These are phyloP conservation scores for Pemphigus obesinymphae DNA, from an alignment of 1,140 invertebrate genomes.

Conservation along the genomic window DNA sequence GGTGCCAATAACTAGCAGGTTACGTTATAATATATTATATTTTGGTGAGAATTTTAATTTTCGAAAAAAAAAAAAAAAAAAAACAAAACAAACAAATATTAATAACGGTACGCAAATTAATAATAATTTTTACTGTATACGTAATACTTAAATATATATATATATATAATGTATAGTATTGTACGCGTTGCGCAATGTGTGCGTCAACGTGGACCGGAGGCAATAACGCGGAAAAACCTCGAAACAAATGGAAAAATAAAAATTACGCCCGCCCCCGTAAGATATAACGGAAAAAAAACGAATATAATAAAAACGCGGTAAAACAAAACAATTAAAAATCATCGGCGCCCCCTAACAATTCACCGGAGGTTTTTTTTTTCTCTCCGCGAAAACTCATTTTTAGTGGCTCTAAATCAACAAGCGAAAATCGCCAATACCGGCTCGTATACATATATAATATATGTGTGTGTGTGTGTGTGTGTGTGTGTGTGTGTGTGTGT, in stretches of 20 bases:
- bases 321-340: slow-evolving; percentile 38
- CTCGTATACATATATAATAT: too few species aligned
- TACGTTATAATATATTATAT: too few species aligned
- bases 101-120: slow-evolving; percentile 12
- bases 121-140: slow-evolving; percentile 17
- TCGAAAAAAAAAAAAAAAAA: slow-evolving; percentile 14
- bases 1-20: neutral
- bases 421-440: slow-evolving; percentile 14
- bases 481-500: too few species aligned
- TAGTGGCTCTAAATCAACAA: slow-evolving; percentile 39
- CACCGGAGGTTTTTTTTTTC: neutral
- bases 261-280: slow-evolving; percentile 15
- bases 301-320: slow-evolving; percentile 21
- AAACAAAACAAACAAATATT: neutral
- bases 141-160: too few species aligned
- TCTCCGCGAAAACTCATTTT: slow-evolving; percentile 25
- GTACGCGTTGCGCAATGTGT: too few species aligned
- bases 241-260: slow-evolving; percentile 34
- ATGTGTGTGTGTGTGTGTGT: too few species aligned
- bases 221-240: slow-evolving; percentile 23
- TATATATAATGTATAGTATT: slow-evolving; percentile 1
- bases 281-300: too few species aligned
- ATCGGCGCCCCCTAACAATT: neutral
- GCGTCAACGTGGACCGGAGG: neutral
- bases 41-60: slow-evolving; percentile 29